phyloP scores from a whole-genome alignment of 1,140 invertebrate species.

The Drosophila tani region DNA sequence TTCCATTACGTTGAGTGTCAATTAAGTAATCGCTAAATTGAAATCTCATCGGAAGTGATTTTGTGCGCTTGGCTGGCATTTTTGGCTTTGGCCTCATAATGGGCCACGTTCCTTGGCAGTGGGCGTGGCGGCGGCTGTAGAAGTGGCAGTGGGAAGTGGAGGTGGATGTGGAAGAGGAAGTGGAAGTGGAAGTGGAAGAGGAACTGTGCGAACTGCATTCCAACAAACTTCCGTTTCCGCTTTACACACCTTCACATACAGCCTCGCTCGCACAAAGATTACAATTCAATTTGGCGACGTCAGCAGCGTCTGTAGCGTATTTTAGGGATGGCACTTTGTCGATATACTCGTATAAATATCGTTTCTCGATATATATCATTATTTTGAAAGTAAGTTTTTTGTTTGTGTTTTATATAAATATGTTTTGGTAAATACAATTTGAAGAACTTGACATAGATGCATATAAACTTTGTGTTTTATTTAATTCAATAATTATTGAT shows the following conservation, averaged over 20 bases:
- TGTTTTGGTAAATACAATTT: neutral
- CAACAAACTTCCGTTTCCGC: slow-evolving; percentile 79
- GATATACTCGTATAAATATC: neutral
- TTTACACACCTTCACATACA: slow-evolving; percentile 39
- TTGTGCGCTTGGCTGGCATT: slow-evolving; percentile 69
- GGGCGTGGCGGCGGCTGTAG: neutral
- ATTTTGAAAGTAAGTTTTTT: neutral
- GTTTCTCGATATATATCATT: no score
- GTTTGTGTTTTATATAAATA: no score
- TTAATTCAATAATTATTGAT: no score
- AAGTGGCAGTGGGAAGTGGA: neutral
- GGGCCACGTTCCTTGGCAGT: slow-evolving; percentile 28
- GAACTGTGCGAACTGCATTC: slow-evolving; percentile 64
- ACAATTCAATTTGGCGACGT: slow-evolving; percentile 66
- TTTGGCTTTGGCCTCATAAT: slow-evolving; percentile 54
- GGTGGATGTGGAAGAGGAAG: neutral
- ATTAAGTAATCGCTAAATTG: slow-evolving; percentile 81
- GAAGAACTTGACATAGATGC: no score
- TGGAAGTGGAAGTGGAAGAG: slow-evolving; percentile 7
- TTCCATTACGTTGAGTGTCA: slow-evolving; percentile 81
- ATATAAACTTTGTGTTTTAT: neutral
- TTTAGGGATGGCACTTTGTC: neutral
- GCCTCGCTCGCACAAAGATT: slow-evolving; percentile 45
- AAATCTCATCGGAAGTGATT: slow-evolving; percentile 83
- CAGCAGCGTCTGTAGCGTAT: slow-evolving; percentile 56